Evolutionary conservation across 2,797 vertebrate genomes (phyloP), one percentile per base, ranked within the genome.

Genomic region (Harpagifer antarcticus): DNA sequence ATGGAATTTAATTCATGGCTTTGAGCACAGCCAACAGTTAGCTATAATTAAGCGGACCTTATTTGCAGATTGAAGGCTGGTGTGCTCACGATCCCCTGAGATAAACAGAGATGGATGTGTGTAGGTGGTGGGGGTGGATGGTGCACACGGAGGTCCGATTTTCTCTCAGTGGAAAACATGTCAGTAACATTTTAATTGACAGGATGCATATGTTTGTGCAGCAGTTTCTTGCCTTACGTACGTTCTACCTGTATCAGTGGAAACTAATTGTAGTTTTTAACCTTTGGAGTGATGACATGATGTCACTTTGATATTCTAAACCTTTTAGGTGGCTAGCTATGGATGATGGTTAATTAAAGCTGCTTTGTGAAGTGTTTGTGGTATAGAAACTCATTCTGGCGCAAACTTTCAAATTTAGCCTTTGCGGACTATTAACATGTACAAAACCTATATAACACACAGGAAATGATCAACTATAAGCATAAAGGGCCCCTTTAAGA

Each of bases 161-260:
- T 69, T 79, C 66, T 78, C 71, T 81, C 72, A 9, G 74, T 72
- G 83, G 83, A 85, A 88, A 84, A 86, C 68, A 68, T 27, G 79
- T 82, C 82, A 60, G 70, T 80, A 83, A 83, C 60, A 61, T 82
- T n/a, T 87, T 88, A 79, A 87, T 89, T 86, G 84, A 91, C 72
- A 86, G 48, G 61, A 8, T 76, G 59, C 8, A 42, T 76, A 65
- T 67, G 52, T 66, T n/a, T 74, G 55, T 52, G 61, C 43, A 63
- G 20, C n/a, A 49, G 23, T 42, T 57, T 49, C 16, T 49, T 63
- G 76, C 50, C 31, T 55, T 68, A 13, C 55, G 64, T 43, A 63
- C 72, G 58, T 70, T 14, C 14, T 62, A 17, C 66, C 19, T 67
- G 2, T 61, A 8, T 57, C 33, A 63, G 23, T 65, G 15, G 45